Evolutionary conservation across 2,797 vertebrate genomes (phyloP), one percentile per base, ranked within the genome.

Genomic region (Crotalus adamanteus): DNA sequence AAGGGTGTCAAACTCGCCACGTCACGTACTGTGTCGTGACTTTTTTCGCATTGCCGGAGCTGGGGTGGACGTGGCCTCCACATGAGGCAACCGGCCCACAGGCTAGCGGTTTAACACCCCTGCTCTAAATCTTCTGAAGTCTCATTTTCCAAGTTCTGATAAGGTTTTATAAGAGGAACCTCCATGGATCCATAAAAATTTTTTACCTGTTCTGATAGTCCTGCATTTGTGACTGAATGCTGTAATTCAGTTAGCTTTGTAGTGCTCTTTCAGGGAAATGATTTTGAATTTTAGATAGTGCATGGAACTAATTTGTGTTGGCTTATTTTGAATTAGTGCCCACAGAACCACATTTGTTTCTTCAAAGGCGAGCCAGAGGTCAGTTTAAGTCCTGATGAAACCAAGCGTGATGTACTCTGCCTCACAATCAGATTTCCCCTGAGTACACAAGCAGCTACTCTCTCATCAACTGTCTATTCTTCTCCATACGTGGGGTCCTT

Each of bases 141-240:
- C 92, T 95, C 95, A 95, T 88, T 96, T 95, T 31, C 18, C 91
- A 87, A 90, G 93, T 90, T 61, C 51, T 90, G 89, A 94, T 89
- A 94, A 89, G 51, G 90, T 86, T 94, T 57, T 61, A 86, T 88
- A 88, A 92, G 78, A 93, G 53, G 55, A 95, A 57, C n/a, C 92
- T 95, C 96, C 94, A 90, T 95, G 93, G 88, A 63, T 88, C n/a
- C 28, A 53, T 95, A 93, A 94, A 93, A 89, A 92, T 93, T 95
- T 92, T 95, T 94, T 87, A 91, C 93, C 94, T 91, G 59, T 92
- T 94, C 91, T 91, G 91, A 25, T 69, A 94, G 92, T 91, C 20
- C 1, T 61, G 93, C 65, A 61, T 55, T 59, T 94, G 87, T 87
- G 90, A 88, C 56, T 92, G n/a, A 93, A 93, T 94, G 20, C 55